These are phyloP conservation scores for Parnassius glacialis DNA, from an alignment of 2,888 invertebrate species.

Conservation along the genomic window DNA sequence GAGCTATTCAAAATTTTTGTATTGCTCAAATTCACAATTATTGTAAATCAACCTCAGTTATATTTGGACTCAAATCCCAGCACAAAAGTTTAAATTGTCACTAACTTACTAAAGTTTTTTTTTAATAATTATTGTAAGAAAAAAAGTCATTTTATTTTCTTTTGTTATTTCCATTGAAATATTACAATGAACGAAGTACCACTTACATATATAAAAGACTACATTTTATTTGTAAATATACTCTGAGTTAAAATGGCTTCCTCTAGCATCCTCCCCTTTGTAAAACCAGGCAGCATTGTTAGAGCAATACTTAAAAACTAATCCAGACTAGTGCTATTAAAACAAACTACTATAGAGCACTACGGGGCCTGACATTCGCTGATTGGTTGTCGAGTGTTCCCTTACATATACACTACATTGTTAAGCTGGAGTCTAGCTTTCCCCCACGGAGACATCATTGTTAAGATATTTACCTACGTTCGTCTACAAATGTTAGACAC, in stretches of 20 bases:
- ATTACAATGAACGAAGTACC: too few species aligned
- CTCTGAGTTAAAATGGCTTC: slow-evolving; percentile 54
- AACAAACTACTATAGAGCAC: slow-evolving; percentile 59
- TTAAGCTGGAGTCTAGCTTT: slow-evolving; percentile 24
- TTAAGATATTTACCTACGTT: slow-evolving; percentile 33
- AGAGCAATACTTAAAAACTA: slow-evolving; percentile 71
- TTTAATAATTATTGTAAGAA: too few species aligned
- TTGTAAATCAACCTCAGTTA: too few species aligned
- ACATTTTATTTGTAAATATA: slow-evolving; percentile 28
- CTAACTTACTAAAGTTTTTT: too few species aligned
- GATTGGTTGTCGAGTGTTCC: slow-evolving; percentile 61
- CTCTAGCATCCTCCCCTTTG: slow-evolving; percentile 41
- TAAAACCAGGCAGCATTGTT: slow-evolving; percentile 55
- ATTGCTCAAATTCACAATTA: too few species aligned
- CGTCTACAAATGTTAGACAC: slow-evolving; percentile 22
- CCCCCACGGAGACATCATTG: slow-evolving; percentile 39
- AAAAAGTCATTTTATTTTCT: too few species aligned
- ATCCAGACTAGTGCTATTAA: slow-evolving; percentile 75
- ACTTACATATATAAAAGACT: too few species aligned
- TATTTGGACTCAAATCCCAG: too few species aligned
- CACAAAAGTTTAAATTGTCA: too few species aligned
- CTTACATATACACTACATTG: slow-evolving; percentile 37
- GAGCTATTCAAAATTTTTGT: too few species aligned
- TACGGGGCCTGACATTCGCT: slow-evolving; percentile 48
- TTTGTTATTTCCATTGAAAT: too few species aligned